phyloP scores from a whole-genome alignment of 1,140 invertebrate genomes.

The Rhyzopertha dominica region DNA sequence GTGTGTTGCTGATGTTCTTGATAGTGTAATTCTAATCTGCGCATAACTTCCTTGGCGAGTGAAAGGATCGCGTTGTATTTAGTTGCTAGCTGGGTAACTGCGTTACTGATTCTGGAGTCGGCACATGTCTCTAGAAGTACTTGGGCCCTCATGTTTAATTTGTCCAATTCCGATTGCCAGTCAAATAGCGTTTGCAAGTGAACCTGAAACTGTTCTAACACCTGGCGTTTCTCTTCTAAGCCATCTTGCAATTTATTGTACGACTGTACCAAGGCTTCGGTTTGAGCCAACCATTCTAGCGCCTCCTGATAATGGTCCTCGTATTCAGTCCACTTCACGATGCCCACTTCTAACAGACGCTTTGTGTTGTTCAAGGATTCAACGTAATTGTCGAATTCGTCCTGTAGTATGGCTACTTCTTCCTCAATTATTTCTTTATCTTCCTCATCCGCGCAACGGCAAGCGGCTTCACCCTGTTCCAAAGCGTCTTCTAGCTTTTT shows the following conservation, averaged over 20 bases:
- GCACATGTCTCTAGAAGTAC: constrained; percentile 85
- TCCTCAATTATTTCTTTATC: constrained; percentile 88
- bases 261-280: constrained; percentile 80
- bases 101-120: constrained; percentile 89
- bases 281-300: constrained; percentile 80
- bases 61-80: constrained; percentile 91
- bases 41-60: constrained; percentile 88
- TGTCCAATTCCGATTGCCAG: constrained; percentile 89
- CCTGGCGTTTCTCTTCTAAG: constrained; percentile 82
- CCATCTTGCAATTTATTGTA: constrained; percentile 87
- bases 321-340: constrained; percentile 94
- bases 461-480: constrained; percentile 76
- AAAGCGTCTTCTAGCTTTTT: constrained; percentile 76
- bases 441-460: constrained; percentile 73
- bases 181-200: constrained; percentile 88
- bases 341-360: constrained; percentile 77
- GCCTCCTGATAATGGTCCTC: constrained; percentile 90
- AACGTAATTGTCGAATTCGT: constrained; percentile 79
- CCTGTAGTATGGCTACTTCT: constrained; percentile 82
- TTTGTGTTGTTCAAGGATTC: constrained; percentile 75
- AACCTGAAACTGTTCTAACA: constrained; percentile 84
- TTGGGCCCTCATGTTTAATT: constrained; percentile 87
- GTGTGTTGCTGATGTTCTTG: constrained; percentile 89
- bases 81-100: constrained; percentile 87
- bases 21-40: constrained; percentile 82